phyloP scores from a whole-genome alignment of 2,888 invertebrate genomes.

The Luperina testacea region DNA sequence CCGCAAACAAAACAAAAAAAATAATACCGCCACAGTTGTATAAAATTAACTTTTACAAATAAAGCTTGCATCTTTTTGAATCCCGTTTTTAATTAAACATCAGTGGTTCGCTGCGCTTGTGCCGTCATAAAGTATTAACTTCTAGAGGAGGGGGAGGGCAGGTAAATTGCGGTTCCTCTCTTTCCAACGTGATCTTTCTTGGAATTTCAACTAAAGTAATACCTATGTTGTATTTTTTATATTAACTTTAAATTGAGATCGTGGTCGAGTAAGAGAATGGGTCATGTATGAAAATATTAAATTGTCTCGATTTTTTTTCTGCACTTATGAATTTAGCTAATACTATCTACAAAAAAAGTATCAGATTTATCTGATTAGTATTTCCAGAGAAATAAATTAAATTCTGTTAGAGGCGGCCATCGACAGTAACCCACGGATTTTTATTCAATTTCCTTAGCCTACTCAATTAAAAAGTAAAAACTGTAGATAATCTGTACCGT shows the following conservation, averaged over 20 bases:
- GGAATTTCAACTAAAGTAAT: slow-evolving; percentile 68
- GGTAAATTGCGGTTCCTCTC: slow-evolving; percentile 68
- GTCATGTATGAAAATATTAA: too few species aligned
- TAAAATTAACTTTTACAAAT: slow-evolving; percentile 67
- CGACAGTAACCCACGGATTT: too few species aligned
- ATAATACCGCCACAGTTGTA: slow-evolving; percentile 56
- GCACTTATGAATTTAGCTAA: too few species aligned
- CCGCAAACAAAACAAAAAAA: slow-evolving; percentile 7
- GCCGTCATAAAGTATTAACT: slow-evolving; percentile 66
- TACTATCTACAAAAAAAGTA: too few species aligned
- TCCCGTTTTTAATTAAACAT: slow-evolving; percentile 74
- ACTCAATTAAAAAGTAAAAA: too few species aligned
- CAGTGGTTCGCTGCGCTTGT: slow-evolving; percentile 58
- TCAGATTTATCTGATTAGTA: too few species aligned
- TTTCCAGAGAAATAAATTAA: too few species aligned
- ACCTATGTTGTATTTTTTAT: slow-evolving; percentile 60
- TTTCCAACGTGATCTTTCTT: slow-evolving; percentile 63
- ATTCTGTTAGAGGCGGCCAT: too few species aligned
- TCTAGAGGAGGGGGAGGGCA: slow-evolving; percentile 58
- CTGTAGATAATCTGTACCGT: too few species aligned
- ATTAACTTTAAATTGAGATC: slow-evolving; percentile 57
- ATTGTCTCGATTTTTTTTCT: too few species aligned
- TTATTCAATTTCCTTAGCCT: too few species aligned
- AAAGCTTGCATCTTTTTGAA: slow-evolving; percentile 68
- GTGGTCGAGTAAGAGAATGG: slow-evolving; percentile 47